These are phyloP conservation scores for Ommatoiulus sabulosus DNA, from an alignment of 2,888 invertebrate species.

Conservation along the genomic window DNA sequence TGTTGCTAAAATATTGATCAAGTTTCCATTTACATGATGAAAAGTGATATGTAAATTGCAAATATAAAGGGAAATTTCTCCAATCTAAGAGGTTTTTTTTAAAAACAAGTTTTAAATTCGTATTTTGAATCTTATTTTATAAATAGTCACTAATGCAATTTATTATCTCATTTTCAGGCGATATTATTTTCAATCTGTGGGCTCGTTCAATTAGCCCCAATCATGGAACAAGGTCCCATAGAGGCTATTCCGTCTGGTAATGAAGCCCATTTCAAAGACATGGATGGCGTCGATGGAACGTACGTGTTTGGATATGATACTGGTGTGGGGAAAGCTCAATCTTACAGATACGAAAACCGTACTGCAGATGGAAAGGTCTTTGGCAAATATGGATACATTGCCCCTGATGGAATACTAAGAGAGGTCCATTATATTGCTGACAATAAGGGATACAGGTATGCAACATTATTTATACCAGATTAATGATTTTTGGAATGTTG, in stretches of 20 bases:
- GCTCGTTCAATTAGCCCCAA: conserved; percentile 42
- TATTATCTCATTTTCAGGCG: neutral
- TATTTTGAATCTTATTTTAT: too few relatives aligned
- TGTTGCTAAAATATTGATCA: too few relatives aligned
- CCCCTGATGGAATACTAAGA: conserved; percentile 75
- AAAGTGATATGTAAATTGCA: too few relatives aligned
- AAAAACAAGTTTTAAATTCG: too few relatives aligned
- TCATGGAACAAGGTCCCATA: conserved; percentile 56
- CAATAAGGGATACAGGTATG: conserved; percentile 75
- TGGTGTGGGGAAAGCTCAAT: conserved; percentile 58
- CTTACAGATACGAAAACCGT: conserved; percentile 73
- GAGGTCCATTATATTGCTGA: conserved; percentile 83
- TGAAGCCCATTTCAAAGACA: conserved; percentile 56
- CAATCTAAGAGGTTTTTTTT: too few relatives aligned
- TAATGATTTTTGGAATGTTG: neutral
- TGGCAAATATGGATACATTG: conserved; percentile 83
- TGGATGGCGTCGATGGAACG: conserved; percentile 58
- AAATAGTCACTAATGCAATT: neutral
- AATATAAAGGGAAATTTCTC: too few relatives aligned
- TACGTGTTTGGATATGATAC: conserved; percentile 60
- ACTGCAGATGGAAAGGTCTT: conserved; percentile 83
- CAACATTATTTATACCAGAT: neutral
- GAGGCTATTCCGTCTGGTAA: conserved; percentile 58
- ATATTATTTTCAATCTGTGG: conserved; percentile 50
- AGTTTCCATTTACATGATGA: too few relatives aligned